Evolutionary conservation across 2,888 invertebrate genomes (phyloP), one percentile per base, ranked within the genome.

Genomic region (Allolobophora icterica): DNA sequence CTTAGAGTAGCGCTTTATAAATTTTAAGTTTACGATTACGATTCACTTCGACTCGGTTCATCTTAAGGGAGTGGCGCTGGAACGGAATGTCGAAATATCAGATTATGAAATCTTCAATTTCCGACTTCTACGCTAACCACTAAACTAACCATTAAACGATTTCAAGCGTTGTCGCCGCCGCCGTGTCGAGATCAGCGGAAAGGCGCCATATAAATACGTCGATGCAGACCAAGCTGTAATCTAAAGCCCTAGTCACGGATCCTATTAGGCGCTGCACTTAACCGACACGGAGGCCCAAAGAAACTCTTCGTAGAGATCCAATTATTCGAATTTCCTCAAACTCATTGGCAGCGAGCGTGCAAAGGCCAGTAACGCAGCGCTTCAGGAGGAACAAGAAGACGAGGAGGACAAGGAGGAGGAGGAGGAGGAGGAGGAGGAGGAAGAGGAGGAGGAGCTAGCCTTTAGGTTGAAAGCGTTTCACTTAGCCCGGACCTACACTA

Each of bases 201-300:
- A n/a, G 30, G 71, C 71, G 71, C 71, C 8, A 71, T 71, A n/a
- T 71, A n/a, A 71, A 71, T 71, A 1, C 8, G 13, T 30, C 6
- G 71, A 71, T 71, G 71, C n/a, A 30, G 71, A n/a, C 8, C 71
- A 1, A 71, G n/a, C 71, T n/a, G 52, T 52, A 52, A 52, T 52
- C n/a, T 71, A 71, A 71, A 71, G 30, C 71, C 71, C 71, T 71
- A 17, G 71, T 71, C 71, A 71, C 71, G 71, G 71, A 71, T 71
- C n/a, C 71, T n/a, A 71, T 71, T 71, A 71, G 71, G n/a, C 71
- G n/a, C 30, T n/a, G 71, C 71, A 71, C 71, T 71, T 71, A n/a
- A 71, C 71, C 71, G 71, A 52, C 0, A 52, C 21, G 52, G 24
- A 52, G 52, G 52, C 52, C 30, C 5, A 71, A 71, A 71, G 71